These are phyloP conservation scores for Mellivora capensis DNA, from an alignment of 2,113 vertebrate species.

Conservation along the genomic window DNA sequence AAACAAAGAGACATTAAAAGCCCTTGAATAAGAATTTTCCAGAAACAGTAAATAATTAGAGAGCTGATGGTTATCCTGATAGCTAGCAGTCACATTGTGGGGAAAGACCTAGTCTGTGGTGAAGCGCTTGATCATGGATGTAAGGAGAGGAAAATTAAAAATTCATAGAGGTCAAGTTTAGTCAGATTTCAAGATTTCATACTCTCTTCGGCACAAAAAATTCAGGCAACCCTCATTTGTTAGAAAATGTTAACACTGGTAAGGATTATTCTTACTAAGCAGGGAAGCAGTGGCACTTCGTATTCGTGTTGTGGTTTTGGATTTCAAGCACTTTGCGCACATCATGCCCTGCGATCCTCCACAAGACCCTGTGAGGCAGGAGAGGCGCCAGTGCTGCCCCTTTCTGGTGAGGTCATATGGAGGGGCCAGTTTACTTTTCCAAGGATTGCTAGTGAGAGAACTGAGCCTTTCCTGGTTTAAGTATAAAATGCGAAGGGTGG, in stretches of 20 bases:
- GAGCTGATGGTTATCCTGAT: background rate
- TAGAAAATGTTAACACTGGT: slow-evolving; percentile 3
- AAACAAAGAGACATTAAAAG: background rate
- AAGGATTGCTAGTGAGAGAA: background rate
- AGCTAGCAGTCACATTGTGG: background rate
- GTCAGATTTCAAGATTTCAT: slow-evolving; percentile 35
- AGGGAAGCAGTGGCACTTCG: background rate
- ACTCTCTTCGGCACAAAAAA: background rate
- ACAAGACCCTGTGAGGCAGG: background rate
- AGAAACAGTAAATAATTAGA: background rate
- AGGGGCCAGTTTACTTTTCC: background rate
- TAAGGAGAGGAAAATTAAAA: background rate
- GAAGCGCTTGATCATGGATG: background rate
- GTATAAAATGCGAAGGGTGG: background rate
- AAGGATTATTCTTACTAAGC: background rate
- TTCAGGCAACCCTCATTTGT: background rate
- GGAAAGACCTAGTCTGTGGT: background rate
- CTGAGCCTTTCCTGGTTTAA: background rate
- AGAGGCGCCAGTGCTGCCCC: too few species aligned
- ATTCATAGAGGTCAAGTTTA: background rate
- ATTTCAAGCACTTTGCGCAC: background rate
- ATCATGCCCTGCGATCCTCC: background rate
- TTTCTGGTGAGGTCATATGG: background rate
- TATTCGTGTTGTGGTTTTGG: background rate
- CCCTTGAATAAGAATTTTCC: background rate